Percentiles rank a stretch among this genome's conserved stretches.
These are phyloP conservation scores for Andrena fulva DNA, from an alignment of 2,888 invertebrate genomes.

Conservation along the genomic window DNA sequence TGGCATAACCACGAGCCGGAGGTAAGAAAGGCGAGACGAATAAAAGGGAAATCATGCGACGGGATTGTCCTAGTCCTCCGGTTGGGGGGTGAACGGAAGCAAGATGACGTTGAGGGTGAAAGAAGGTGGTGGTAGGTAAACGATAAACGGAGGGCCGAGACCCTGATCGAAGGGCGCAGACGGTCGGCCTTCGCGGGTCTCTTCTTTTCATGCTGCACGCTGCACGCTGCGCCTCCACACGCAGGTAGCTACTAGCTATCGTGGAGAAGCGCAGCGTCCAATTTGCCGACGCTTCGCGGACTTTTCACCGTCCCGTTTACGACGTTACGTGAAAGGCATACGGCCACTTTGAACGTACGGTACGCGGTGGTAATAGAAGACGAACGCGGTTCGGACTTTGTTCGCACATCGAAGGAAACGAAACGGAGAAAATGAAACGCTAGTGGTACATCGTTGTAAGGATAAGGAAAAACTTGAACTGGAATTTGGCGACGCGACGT, in stretches of 20 bases:
- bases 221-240: conserved; percentile 47
- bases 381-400: background rate
- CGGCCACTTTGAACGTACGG: conserved; percentile 41
- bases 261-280: conserved; percentile 48
- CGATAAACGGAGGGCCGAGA: conserved; percentile 33
- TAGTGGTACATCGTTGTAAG: no score
- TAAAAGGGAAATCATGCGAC: no score
- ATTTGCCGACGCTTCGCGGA: conserved; percentile 61
- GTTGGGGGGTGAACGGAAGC: no score
- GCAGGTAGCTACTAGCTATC: conserved; percentile 5
- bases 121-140: background rate
- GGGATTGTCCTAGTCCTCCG: no score
- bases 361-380: conserved; percentile 22
- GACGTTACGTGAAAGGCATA: conserved; percentile 67
- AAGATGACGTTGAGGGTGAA: no score
- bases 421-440: no score
- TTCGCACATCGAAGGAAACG: background rate
- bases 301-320: conserved; percentile 66
- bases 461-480: no score
- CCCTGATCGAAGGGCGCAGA: conserved; percentile 54
- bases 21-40: no score
- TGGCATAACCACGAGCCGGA: no score
- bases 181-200: conserved; percentile 10
- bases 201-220: conserved; percentile 42
- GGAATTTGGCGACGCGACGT: no score